A percentile compares a stretch with the other conserved stretches of the same genome.
Conservation (phyloP, 2,797 vertebrate species). For the Cryptoblepharus egeriae region DNA sequence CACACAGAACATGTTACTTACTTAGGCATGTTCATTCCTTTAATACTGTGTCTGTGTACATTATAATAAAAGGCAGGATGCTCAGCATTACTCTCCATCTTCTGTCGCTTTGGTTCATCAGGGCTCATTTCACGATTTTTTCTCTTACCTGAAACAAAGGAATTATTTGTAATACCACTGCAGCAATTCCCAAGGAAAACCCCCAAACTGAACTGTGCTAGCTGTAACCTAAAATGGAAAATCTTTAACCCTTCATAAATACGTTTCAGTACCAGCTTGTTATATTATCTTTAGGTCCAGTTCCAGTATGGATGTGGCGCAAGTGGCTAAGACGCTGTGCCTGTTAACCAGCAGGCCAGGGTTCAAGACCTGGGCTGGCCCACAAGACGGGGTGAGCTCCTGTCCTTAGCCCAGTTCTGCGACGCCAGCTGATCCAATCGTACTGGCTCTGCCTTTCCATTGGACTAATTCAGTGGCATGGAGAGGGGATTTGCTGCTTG, state of each 20-base stretch:
- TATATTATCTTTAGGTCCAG: neutral
- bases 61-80: conserved; percentile 98
- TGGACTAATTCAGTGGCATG: too few relatives aligned
- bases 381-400: too few relatives aligned
- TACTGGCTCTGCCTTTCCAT: too few relatives aligned
- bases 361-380: too few relatives aligned
- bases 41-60: conserved; percentile 95
- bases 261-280: neutral
- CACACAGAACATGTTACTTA: conserved; percentile 72
- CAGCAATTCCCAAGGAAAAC: neutral
- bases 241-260: neutral
- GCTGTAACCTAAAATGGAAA: neutral
- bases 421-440: too few relatives aligned
- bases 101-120: conserved; percentile 85
- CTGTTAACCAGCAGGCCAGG: too few relatives aligned
- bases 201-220: neutral
- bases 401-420: too few relatives aligned
- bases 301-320: too few relatives aligned
- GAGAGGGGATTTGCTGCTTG: too few relatives aligned
- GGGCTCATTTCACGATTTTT: conserved; percentile 81
- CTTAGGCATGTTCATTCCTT: conserved; percentile 98
- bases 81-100: conserved; percentile 81
- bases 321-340: too few relatives aligned
- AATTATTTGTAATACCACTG: neutral
- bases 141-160: conserved; percentile 85